phyloP scores from a whole-genome alignment of 1,140 invertebrate genomes.

The Diachasmimorpha longicaudata region DNA sequence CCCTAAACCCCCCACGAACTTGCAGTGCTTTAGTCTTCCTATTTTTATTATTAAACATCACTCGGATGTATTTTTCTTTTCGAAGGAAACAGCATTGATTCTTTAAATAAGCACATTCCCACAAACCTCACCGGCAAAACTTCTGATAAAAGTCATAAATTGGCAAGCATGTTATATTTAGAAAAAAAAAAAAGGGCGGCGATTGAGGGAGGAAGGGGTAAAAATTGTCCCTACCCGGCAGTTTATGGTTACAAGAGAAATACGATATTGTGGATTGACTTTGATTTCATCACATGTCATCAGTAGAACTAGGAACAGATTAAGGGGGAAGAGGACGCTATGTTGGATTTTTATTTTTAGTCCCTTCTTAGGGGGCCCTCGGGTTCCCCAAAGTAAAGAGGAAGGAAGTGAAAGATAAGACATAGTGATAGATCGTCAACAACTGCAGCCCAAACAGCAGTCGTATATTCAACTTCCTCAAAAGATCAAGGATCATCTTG shows the following conservation, averaged over 20 bases:
- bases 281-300: background rate
- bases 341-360: slow-evolving; percentile 24
- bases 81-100: background rate
- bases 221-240: background rate
- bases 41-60: background rate
- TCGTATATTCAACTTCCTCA: slow-evolving; percentile 12
- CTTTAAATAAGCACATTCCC: background rate
- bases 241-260: background rate
- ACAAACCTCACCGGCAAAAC: background rate
- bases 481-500: slow-evolving; percentile 4
- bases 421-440: slow-evolving; percentile 44
- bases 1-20: background rate
- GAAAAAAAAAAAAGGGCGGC: background rate
- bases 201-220: too few relatives aligned
- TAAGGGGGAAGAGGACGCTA: background rate
- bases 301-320: background rate
- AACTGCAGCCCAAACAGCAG: slow-evolving; percentile 26
- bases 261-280: background rate
- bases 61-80: background rate
- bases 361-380: background rate
- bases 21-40: background rate
- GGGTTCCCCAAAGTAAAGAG: slow-evolving; percentile 18
- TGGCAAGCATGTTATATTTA: background rate
- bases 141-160: background rate
- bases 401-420: slow-evolving; percentile 40